Percentiles rank a stretch among this genome's conserved stretches.
These are phyloP conservation scores for Fissipunctia ypsillon DNA, from an alignment of 2,888 invertebrate genomes.

Conservation along the genomic window DNA sequence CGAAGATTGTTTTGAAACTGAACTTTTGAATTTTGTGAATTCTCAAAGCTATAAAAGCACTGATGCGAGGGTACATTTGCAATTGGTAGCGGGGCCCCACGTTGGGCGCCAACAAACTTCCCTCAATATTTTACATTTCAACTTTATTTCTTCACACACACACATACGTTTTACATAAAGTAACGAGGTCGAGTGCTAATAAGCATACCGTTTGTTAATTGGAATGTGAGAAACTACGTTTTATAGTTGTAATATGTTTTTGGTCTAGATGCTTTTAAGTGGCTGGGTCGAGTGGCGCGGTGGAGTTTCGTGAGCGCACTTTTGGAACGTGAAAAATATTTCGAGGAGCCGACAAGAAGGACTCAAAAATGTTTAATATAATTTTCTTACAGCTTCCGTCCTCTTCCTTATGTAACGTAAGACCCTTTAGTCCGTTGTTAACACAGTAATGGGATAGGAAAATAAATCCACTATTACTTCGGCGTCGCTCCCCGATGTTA, in stretches of 20 bases:
- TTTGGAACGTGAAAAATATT: conserved; percentile 27
- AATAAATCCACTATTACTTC: conserved; percentile 67
- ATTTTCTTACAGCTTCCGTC: conserved; percentile 23
- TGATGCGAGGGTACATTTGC: conserved; percentile 78
- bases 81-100: conserved; percentile 70
- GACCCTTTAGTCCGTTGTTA: conserved; percentile 57
- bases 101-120: conserved; percentile 80
- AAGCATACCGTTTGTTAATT: conserved; percentile 64
- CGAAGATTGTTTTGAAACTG: conserved; percentile 73
- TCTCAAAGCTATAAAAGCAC: conserved; percentile 76
- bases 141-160: conserved; percentile 66
- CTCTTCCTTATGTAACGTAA: conserved; percentile 27
- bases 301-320: conserved; percentile 14
- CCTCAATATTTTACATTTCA: conserved; percentile 60
- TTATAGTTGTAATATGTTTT: conserved; percentile 51
- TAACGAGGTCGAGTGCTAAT: conserved; percentile 67
- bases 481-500: conserved; percentile 64
- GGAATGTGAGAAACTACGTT: conserved; percentile 57
- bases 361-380: not conserved
- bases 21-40: conserved; percentile 75
- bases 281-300: conserved; percentile 21
- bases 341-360: not conserved
- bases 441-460: conserved; percentile 58
- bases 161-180: conserved; percentile 54
- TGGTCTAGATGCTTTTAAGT: conserved; percentile 46